Conservation (phyloP, 2,113 vertebrate genomes). For the Sula dactylatra region DNA sequence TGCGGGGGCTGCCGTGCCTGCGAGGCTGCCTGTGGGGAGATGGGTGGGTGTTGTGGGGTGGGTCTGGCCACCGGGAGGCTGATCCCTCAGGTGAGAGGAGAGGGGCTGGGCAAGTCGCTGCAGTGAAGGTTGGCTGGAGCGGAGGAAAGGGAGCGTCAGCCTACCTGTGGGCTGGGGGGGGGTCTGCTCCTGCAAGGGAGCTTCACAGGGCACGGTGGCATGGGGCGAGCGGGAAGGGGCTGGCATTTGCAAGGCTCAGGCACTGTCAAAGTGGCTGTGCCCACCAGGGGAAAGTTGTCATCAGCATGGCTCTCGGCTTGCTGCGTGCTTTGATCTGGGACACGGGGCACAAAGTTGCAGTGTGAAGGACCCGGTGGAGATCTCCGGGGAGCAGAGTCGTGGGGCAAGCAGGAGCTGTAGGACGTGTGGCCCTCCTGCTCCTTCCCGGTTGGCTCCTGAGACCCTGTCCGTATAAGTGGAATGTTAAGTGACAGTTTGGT, state of each 20-base stretch:
- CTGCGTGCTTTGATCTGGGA: accelerated
- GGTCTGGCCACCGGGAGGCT: not conserved
- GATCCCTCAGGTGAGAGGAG: accelerated
- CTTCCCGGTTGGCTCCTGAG: accelerated
- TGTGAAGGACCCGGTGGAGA: not conserved
- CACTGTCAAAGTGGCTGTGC: accelerated
- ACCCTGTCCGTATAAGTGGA: accelerated
- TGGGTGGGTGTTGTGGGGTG: not conserved
- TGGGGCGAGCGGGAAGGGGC: not conserved
- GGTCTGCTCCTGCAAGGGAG: not conserved
- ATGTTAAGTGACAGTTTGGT: not conserved
- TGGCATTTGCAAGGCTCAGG: not conserved
- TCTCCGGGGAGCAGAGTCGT: not conserved
- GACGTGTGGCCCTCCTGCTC: not conserved
- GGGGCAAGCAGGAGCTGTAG: not conserved
- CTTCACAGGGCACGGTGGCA: accelerated
- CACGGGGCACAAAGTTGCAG: accelerated
- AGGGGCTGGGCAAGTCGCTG: not conserved
- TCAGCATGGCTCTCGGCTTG: not conserved
- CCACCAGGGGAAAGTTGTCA: not conserved
- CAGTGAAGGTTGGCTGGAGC: not conserved
- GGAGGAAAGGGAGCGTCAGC: not conserved
- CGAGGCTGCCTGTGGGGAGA: not conserved
- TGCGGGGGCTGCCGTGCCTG: not conserved
- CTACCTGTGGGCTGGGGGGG: not conserved